phyloP scores from a whole-genome alignment of 53 echinoderm and acorn worm genomes.

The Arbacia lixula region DNA sequence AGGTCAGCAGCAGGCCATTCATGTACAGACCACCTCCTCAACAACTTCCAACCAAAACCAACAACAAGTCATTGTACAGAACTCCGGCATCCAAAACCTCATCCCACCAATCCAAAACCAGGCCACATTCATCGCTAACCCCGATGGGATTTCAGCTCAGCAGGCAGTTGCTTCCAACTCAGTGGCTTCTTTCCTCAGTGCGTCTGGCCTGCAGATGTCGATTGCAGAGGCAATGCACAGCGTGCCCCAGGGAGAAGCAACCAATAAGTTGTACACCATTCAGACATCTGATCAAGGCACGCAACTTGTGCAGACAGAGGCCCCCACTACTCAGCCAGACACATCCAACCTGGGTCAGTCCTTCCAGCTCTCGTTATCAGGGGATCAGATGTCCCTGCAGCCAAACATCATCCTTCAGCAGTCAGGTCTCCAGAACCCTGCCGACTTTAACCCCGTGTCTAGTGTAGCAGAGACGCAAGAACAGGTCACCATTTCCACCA shows the following conservation, averaged over 20 bases:
- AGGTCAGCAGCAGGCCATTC: constrained; percentile 21
- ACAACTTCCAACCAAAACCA: constrained; percentile 13
- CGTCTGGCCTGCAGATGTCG: constrained; percentile 33
- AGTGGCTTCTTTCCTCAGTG: constrained; percentile 34
- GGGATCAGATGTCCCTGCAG: constrained; percentile 67
- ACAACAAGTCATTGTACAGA: constrained; percentile 25
- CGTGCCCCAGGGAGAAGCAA: background rate
- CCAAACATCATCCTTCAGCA: constrained; percentile 73
- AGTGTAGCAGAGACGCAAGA: constrained; percentile 35
- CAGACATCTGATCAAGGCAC: constrained; percentile 30
- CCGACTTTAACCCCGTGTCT: constrained; percentile 22
- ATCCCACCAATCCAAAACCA: constrained; percentile 39
- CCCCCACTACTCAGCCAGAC: constrained; percentile 42
- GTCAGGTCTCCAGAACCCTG: constrained; percentile 19
- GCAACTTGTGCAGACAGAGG: constrained; percentile 25
- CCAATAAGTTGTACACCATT: constrained; percentile 38
- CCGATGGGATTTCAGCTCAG: background rate
- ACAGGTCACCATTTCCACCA: constrained; percentile 26
- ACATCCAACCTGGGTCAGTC: constrained; percentile 55
- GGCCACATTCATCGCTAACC: background rate
- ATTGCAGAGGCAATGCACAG: constrained; percentile 25
- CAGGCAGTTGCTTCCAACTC: background rate
- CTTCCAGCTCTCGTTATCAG: constrained; percentile 70
- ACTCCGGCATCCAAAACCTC: constrained; percentile 30
- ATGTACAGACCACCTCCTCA: constrained; percentile 29